Percentiles rank a stretch among this genome's conserved stretches.
phyloP scores from a whole-genome alignment of 2,888 invertebrate species.

The Lordiphosa fenestrarum region DNA sequence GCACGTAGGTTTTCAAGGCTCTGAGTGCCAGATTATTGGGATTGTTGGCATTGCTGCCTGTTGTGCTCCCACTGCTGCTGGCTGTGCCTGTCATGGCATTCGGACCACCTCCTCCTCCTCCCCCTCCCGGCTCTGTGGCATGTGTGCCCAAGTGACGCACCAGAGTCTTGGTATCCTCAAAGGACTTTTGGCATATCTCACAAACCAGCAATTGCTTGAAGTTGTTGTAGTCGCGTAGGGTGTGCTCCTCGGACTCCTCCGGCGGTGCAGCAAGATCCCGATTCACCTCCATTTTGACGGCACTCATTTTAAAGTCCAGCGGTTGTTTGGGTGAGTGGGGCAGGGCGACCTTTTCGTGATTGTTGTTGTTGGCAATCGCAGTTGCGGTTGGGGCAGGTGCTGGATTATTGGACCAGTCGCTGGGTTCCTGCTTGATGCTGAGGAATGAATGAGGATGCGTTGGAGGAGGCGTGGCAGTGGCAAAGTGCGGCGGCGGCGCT shows the following conservation, averaged over 20 bases:
- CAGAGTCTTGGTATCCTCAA: slow-evolving; percentile 90
- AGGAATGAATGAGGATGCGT: slow-evolving; percentile 66
- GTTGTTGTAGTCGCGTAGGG: slow-evolving; percentile 78
- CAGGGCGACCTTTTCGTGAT: slow-evolving; percentile 34
- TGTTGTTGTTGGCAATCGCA: slow-evolving; percentile 45
- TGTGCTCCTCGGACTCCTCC: slow-evolving; percentile 63
- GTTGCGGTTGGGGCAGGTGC: slow-evolving; percentile 15
- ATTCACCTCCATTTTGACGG: slow-evolving; percentile 66
- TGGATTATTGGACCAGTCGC: slow-evolving; percentile 83
- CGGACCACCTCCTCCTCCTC: slow-evolving; percentile 76
- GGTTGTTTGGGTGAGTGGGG: slow-evolving; percentile 70
- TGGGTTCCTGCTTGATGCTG: slow-evolving; percentile 84
- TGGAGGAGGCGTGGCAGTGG: slow-evolving; percentile 48
- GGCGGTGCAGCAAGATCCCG: slow-evolving; percentile 34
- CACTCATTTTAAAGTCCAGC: slow-evolving; percentile 67
- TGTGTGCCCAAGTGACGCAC: slow-evolving; percentile 91
- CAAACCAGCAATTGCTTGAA: slow-evolving; percentile 90
- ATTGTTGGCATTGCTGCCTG: slow-evolving; percentile 14
- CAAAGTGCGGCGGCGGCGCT: slow-evolving; percentile 46
- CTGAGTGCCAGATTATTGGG: slow-evolving; percentile 45
- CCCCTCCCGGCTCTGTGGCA: slow-evolving; percentile 79
- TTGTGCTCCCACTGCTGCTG: slow-evolving; percentile 35
- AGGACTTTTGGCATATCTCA: slow-evolving; percentile 91
- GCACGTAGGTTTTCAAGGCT: slow-evolving; percentile 74
- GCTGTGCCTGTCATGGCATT: slow-evolving; percentile 34